phyloP scores from a whole-genome alignment of 2,888 invertebrate genomes.

The Lithophane leautieri region DNA sequence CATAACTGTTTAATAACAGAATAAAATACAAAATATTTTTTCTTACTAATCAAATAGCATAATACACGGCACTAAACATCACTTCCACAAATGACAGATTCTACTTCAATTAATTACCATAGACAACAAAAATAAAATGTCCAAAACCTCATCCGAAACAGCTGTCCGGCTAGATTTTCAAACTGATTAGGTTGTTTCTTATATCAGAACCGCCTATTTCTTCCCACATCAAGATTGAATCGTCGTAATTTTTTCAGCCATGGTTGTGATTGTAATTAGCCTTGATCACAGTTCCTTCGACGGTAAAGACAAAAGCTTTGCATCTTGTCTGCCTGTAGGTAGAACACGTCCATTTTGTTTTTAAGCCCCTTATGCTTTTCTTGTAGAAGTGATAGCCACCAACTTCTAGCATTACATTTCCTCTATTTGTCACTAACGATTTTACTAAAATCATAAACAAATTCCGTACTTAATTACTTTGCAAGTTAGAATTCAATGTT shows the following conservation, averaged over 20 bases:
- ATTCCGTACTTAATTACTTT: neutral
- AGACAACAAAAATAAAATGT: neutral
- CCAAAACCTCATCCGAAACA: neutral
- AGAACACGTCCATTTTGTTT: conserved; percentile 29
- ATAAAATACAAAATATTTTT: neutral
- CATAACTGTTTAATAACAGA: neutral
- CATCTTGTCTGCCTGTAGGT: conserved; percentile 13
- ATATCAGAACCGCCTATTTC: too few relatives aligned
- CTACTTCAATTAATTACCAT: neutral
- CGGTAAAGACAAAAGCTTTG: conserved; percentile 14
- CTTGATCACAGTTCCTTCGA: neutral
- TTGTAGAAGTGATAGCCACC: conserved; percentile 13
- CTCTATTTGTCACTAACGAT: conserved; percentile 13
- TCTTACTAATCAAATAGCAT: neutral
- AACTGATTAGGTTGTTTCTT: too few relatives aligned
- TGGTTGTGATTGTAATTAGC: conserved; percentile 14
- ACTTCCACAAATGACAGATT: neutral
- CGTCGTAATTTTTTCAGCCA: neutral
- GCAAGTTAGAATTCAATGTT: neutral
- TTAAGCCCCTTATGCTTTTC: neutral
- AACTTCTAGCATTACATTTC: conserved; percentile 20
- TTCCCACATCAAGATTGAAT: neutral
- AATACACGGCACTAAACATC: too few relatives aligned
- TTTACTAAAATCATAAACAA: conserved; percentile 22
- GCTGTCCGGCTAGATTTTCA: neutral